phyloP scores from a whole-genome alignment of 2,888 invertebrate species.

The Nemotelus nigrinus region DNA sequence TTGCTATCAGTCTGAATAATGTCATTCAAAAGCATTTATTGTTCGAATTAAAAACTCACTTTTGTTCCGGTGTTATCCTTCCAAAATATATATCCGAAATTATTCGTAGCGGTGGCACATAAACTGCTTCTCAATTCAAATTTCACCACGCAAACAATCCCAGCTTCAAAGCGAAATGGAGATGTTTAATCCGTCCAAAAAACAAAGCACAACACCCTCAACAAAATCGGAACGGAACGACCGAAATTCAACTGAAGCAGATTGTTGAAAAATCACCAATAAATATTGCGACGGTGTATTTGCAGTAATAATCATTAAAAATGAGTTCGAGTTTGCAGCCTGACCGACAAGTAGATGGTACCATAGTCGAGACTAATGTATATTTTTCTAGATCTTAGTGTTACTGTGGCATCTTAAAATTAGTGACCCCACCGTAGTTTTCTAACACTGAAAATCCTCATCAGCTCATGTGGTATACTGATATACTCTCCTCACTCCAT shows the following conservation, averaged over 20 bases:
- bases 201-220: neutral
- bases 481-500: neutral
- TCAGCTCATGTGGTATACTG: neutral
- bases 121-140: too few relatives aligned
- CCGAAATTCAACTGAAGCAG: constrained; percentile 27
- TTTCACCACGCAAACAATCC: too few relatives aligned
- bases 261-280: constrained; percentile 28
- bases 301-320: constrained; percentile 23
- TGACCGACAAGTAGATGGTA: neutral
- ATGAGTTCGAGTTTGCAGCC: neutral
- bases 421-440: neutral
- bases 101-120: too few relatives aligned
- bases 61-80: too few relatives aligned
- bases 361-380: neutral
- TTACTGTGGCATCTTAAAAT: neutral
- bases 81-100: too few relatives aligned
- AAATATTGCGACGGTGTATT: constrained; percentile 34
- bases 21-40: too few relatives aligned
- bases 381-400: neutral
- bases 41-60: too few relatives aligned
- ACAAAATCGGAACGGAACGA: neutral
- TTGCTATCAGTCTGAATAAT: too few relatives aligned
- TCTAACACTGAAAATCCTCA: neutral
- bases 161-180: too few relatives aligned
- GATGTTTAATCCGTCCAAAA: neutral